Percentiles rank a stretch among this genome's conserved stretches.
phyloP scores from a whole-genome alignment of 2,888 invertebrate genomes.

The Agonopterix alstromeriana region DNA sequence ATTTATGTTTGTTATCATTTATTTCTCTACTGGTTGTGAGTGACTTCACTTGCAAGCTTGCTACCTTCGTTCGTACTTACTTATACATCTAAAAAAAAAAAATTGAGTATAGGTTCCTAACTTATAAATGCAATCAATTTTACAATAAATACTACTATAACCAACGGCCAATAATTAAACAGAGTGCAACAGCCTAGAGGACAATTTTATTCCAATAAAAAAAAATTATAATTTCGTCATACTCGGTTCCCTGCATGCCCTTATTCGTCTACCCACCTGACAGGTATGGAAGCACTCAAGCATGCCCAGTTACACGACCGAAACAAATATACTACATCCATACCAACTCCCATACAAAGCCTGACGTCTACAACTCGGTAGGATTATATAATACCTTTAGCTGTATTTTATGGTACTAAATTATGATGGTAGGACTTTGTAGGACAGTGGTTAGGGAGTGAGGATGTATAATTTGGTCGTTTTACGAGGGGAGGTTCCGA shows the following conservation, averaged over 20 bases:
- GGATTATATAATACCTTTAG: constrained; percentile 18
- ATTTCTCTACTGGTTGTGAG: no score
- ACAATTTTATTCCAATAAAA: constrained; percentile 39
- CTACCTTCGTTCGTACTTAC: no score
- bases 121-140: no score
- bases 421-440: constrained; percentile 1
- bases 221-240: constrained; percentile 47
- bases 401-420: constrained; percentile 9
- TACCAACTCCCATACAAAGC: constrained; percentile 8
- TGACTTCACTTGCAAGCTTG: no score
- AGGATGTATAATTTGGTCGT: constrained; percentile 17
- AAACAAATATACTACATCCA: constrained; percentile 9
- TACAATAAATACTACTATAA: not conserved
- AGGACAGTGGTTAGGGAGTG: not conserved
- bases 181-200: constrained; percentile 52
- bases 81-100: no score
- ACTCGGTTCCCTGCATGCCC: constrained; percentile 41
- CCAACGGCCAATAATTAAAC: constrained; percentile 17
- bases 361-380: constrained; percentile 13
- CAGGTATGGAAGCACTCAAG: constrained; percentile 35
- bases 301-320: constrained; percentile 20
- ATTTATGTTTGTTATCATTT: no score
- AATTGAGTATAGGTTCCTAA: no score
- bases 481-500: constrained; percentile 33
- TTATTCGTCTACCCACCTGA: constrained; percentile 46